These are phyloP conservation scores for Siderastrea radians DNA, from an alignment of 92 coral and sea anemone genomes.

Conservation along the genomic window DNA sequence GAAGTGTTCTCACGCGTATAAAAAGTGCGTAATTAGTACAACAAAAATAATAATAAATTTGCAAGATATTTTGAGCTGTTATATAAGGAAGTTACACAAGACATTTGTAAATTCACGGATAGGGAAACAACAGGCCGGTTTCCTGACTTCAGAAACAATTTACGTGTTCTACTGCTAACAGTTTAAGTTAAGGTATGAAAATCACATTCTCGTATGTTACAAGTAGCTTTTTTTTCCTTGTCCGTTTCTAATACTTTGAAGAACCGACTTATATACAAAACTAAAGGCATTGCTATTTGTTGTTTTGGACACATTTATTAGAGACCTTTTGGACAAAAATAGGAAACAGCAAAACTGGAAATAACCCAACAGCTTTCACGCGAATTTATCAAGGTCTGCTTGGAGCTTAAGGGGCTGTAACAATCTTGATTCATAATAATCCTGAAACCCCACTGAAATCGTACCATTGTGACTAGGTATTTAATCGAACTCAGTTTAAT, in stretches of 20 bases:
- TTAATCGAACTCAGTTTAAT: neutral
- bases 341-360: no score
- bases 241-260: neutral
- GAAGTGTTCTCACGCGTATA: conserved; percentile 30
- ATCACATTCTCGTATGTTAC: neutral
- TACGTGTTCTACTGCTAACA: neutral
- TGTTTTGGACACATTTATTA: no score
- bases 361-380: no score
- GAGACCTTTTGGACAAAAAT: no score
- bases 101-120: neutral
- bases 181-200: neutral
- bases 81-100: neutral
- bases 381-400: no score
- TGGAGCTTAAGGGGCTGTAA: no score
- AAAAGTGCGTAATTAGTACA: neutral
- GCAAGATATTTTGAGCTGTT: neutral
- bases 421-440: no score
- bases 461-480: neutral
- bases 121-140: neutral
- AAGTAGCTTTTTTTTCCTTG: no score
- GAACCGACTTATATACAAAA: neutral
- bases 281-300: no score
- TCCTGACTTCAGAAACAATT: neutral
- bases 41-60: neutral
- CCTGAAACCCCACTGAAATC: neutral